These are phyloP conservation scores for Bursaphelenchus okinawaensis DNA, from an alignment of 2,888 invertebrate species.

Conservation along the genomic window DNA sequence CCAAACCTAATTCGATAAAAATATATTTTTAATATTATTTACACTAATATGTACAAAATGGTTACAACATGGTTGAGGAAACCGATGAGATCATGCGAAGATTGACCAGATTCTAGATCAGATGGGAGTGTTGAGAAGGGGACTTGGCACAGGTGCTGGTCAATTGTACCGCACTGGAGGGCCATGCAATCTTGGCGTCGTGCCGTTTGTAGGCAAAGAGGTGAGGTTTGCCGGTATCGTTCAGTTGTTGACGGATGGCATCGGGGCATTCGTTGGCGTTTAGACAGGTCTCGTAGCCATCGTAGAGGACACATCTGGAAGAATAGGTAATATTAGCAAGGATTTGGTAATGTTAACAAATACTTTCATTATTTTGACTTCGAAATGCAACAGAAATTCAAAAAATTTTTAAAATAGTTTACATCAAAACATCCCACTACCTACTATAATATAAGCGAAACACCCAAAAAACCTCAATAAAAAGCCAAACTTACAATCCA, in stretches of 20 bases:
- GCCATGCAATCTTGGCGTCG: conserved; percentile 96
- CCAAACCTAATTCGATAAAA: background rate
- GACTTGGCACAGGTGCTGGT: conserved; percentile 8
- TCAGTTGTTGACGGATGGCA: conserved; percentile 69
- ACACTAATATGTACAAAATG: background rate
- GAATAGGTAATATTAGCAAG: conserved; percentile 3
- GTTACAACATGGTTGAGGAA: background rate
- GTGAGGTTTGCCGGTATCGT: conserved; percentile 70
- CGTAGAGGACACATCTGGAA: conserved; percentile 49
- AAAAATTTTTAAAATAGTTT: background rate
- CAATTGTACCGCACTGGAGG: conserved; percentile 58
- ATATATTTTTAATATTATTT: background rate
- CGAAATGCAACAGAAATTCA: background rate
- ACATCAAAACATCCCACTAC: no score
- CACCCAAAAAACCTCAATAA: conserved; percentile 2
- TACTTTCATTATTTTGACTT: background rate
- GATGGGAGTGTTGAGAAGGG: background rate
- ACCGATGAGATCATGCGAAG: no score
- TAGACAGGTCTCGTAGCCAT: conserved; percentile 71
- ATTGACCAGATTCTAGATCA: background rate
- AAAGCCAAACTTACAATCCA: conserved; percentile 68
- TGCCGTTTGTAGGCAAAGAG: conserved; percentile 88
- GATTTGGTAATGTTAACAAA: background rate
- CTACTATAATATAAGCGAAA: no score
- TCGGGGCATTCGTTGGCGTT: conserved; percentile 84